Percentiles rank a stretch among this genome's conserved stretches.
Conservation (phyloP, 2,797 vertebrate species). For the Pangasius sanitwongsei region DNA sequence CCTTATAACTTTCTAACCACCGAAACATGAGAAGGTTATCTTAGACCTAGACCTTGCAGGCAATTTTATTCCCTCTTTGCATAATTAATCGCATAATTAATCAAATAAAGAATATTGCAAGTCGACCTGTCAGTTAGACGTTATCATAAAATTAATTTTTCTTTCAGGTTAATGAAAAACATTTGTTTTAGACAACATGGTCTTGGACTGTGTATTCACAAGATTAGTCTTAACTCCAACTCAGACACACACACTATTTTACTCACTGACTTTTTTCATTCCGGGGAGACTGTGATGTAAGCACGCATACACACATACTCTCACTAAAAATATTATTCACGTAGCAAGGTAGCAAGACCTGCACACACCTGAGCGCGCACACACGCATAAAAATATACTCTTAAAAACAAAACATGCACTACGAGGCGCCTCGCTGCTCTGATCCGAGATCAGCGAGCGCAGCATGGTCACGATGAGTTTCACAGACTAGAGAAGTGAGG, state of each 20-base stretch:
- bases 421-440: constrained; percentile 72
- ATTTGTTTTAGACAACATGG: background rate
- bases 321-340: constrained; percentile 30
- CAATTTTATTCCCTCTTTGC: background rate
- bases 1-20: background rate
- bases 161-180: background rate
- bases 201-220: background rate
- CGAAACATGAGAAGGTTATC: background rate
- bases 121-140: background rate
- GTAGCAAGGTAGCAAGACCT: constrained; percentile 45
- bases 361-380: constrained; percentile 47
- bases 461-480: constrained; percentile 9
- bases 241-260: constrained; percentile 31
- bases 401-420: constrained; percentile 70
- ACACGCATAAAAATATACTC: constrained; percentile 51
- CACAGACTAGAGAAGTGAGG: constrained; percentile 2
- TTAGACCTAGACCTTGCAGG: background rate
- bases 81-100: background rate
- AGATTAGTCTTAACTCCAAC: background rate
- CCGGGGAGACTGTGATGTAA: constrained; percentile 40
- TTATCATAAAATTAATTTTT: background rate
- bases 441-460: constrained; percentile 41
- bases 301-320: constrained; percentile 36
- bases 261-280: background rate
- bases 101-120: background rate